Evolutionary conservation across 2,888 invertebrate species (phyloP).

Genomic region (Pyralis farinalis): DNA sequence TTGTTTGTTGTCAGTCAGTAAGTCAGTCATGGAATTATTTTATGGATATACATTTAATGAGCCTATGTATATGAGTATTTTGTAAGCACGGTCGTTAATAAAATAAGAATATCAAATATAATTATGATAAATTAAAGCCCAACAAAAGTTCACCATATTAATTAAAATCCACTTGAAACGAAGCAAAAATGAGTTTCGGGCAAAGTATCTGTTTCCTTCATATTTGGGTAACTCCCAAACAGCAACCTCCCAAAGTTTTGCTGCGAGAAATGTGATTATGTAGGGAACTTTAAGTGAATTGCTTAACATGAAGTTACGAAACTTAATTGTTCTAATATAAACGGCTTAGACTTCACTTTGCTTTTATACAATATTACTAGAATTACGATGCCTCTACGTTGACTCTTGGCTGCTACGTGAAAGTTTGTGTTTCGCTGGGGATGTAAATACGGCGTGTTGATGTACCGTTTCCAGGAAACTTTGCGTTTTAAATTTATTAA

Average conservation of each 20-base stretch:
- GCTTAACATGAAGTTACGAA: conserved; percentile 63
- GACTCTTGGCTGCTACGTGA: conserved; percentile 1
- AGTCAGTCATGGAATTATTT: too few species aligned
- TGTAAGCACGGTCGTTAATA: too few species aligned
- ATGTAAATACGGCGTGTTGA: too few species aligned
- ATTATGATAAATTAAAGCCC: conserved; percentile 19
- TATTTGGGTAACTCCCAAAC: conserved; percentile 35
- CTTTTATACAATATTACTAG: conserved; percentile 40
- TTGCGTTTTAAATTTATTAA: too few species aligned
- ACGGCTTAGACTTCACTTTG: conserved; percentile 61
- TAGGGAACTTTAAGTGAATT: conserved; percentile 67
- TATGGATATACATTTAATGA: too few species aligned
- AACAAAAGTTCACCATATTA: conserved; percentile 23
- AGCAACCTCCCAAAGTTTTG: conserved; percentile 45
- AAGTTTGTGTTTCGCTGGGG: background rate
- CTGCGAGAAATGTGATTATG: conserved; percentile 64
- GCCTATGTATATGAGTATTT: too few species aligned
- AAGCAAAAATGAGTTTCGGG: conserved; percentile 32
- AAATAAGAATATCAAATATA: background rate
- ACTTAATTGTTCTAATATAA: conserved; percentile 67
- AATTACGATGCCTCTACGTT: conserved; percentile 2
- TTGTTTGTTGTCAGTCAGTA: too few species aligned
- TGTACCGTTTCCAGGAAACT: too few species aligned
- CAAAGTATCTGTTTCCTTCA: conserved; percentile 40
- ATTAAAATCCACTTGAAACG: conserved; percentile 33